Percentiles rank a stretch among this genome's conserved stretches.
Evolutionary conservation across 1,140 invertebrate genomes (phyloP).

Genomic region (Drosophila takahashii): DNA sequence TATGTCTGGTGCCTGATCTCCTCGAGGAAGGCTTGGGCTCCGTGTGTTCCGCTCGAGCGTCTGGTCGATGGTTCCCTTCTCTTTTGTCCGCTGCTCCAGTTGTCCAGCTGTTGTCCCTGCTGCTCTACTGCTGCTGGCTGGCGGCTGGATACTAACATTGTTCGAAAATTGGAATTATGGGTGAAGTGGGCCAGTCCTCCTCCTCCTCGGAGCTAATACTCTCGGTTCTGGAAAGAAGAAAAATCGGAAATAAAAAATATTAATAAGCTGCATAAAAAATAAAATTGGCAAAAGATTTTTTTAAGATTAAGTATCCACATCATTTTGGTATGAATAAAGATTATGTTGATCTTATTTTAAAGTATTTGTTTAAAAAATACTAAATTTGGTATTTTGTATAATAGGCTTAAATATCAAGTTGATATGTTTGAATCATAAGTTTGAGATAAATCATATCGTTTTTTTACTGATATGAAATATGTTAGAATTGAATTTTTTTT

Average conservation of each 20-base stretch:
- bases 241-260: background rate
- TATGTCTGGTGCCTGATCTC: conserved; percentile 27
- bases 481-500: too few relatives aligned
- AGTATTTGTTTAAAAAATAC: too few relatives aligned
- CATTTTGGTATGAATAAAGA: too few relatives aligned
- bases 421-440: too few relatives aligned
- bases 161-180: conserved; percentile 86
- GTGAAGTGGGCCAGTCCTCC: conserved; percentile 87
- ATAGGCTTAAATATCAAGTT: too few relatives aligned
- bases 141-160: conserved; percentile 81
- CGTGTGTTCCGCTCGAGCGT: conserved; percentile 21
- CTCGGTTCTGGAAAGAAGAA: conserved; percentile 85
- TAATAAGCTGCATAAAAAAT: background rate
- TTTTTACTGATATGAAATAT: too few relatives aligned
- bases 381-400: too few relatives aligned
- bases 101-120: conserved; percentile 56
- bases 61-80: conserved; percentile 4
- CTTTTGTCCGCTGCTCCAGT: conserved; percentile 36
- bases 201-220: conserved; percentile 86
- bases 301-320: too few relatives aligned
- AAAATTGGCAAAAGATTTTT: too few relatives aligned
- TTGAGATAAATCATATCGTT: too few relatives aligned
- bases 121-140: conserved; percentile 54
- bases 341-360: too few relatives aligned
- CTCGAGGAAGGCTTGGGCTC: background rate